These are phyloP conservation scores for Poeciliopsis retropinna DNA, from an alignment of 2,113 vertebrate species.

Conservation along the genomic window DNA sequence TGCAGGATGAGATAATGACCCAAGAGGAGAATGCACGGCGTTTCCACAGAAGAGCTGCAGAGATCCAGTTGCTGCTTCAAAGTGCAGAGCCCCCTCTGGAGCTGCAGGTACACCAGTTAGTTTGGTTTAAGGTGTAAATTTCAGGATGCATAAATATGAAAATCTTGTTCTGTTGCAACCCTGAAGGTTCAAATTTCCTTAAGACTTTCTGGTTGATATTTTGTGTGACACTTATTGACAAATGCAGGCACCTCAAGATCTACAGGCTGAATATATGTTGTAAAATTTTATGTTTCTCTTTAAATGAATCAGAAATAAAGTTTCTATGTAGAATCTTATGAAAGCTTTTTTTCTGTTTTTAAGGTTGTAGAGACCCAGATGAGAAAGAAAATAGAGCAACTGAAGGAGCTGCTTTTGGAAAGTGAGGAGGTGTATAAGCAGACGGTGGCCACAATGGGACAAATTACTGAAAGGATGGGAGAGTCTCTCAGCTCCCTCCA, in stretches of 20 bases:
- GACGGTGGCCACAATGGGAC: constrained; percentile 52
- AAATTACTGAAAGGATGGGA: constrained; percentile 50
- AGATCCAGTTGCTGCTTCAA: constrained; percentile 88
- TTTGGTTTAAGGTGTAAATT: background rate
- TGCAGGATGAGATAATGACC: constrained; percentile 81
- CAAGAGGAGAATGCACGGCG: constrained; percentile 83
- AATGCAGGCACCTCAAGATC: background rate
- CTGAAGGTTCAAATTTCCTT: background rate
- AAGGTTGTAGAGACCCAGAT: constrained; percentile 78
- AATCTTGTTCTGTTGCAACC: background rate
- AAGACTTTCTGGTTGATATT: background rate
- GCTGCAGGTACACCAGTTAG: constrained; percentile 84
- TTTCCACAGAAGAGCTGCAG: constrained; percentile 80
- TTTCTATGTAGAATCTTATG: background rate
- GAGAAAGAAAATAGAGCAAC: constrained; percentile 69
- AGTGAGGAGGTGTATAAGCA: constrained; percentile 65
- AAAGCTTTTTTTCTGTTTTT: background rate
- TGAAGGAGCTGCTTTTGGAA: constrained; percentile 72
- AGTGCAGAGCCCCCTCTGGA: constrained; percentile 86
- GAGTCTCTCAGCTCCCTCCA: constrained; percentile 58
- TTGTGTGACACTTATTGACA: background rate
- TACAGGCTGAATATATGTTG: too few species aligned
- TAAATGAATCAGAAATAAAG: background rate
- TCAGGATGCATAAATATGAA: background rate
- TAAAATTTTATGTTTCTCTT: too few species aligned